Percentiles rank a stretch among this genome's conserved stretches.
Conservation (phyloP, 2,113 vertebrate genomes). For the Hypanus sabinus region DNA sequence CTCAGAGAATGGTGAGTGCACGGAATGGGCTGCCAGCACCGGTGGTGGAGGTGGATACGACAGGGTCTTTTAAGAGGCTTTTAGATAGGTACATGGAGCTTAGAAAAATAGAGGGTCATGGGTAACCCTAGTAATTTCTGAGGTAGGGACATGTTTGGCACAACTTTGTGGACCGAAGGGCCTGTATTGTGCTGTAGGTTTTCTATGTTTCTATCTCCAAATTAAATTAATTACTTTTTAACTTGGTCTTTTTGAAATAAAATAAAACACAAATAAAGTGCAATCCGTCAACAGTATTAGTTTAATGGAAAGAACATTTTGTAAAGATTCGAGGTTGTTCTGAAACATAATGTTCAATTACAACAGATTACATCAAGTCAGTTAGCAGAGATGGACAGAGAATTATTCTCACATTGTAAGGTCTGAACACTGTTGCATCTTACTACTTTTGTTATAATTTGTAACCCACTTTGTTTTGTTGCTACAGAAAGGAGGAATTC, state of each 20-base stretch:
- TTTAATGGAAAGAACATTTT: neutral
- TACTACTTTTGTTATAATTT: neutral
- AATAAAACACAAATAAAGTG: neutral
- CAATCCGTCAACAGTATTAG: neutral
- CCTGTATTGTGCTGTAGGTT: too few species aligned
- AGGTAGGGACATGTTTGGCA: too few species aligned
- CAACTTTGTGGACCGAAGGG: too few species aligned
- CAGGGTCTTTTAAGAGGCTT: too few species aligned
- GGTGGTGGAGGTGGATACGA: too few species aligned
- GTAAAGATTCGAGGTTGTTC: neutral
- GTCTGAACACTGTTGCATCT: neutral
- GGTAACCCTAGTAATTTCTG: too few species aligned
- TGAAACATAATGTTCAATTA: neutral
- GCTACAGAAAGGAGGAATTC: neutral
- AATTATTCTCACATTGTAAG: neutral
- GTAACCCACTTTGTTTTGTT: neutral
- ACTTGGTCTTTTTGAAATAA: neutral
- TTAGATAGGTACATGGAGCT: too few species aligned
- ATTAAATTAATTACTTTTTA: neutral
- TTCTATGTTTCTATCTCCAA: too few species aligned
- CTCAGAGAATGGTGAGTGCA: too few species aligned
- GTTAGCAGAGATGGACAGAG: neutral
- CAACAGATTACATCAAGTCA: slow-evolving; percentile 1
- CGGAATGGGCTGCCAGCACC: too few species aligned
- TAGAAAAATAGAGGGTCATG: too few species aligned